Evolutionary conservation across 2,113 vertebrate species (phyloP).

Genomic region (Catharus bicknelli): DNA sequence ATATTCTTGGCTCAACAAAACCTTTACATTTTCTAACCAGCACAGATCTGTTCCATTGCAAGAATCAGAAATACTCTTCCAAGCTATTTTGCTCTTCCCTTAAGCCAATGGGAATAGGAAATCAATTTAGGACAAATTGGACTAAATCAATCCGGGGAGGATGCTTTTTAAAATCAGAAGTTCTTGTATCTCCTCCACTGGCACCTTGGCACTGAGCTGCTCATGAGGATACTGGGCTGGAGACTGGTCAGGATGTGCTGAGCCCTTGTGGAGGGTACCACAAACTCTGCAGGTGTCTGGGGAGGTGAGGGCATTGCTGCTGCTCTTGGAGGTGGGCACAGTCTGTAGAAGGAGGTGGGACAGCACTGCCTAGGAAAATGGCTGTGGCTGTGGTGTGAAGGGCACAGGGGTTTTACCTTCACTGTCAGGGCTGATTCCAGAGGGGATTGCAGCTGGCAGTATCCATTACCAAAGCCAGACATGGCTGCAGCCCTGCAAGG

Average conservation of each 20-base stretch:
- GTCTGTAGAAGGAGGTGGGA: not conserved
- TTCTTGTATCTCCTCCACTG: not conserved
- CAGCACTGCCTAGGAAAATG: not conserved
- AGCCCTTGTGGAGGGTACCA: not conserved
- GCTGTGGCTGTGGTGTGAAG: too few relatives aligned
- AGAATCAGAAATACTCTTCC: not conserved
- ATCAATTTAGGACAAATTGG: not conserved
- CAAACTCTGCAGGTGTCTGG: not conserved
- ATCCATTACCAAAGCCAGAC: too few relatives aligned
- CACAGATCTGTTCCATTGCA: not conserved
- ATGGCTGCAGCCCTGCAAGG: too few relatives aligned
- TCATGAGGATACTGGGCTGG: fast-evolving
- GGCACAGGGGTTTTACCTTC: too few relatives aligned
- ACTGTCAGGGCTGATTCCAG: too few relatives aligned
- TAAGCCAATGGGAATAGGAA: not conserved
- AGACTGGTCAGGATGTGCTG: not conserved
- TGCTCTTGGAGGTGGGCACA: not conserved
- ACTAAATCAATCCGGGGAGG: not conserved
- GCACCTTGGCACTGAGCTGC: not conserved
- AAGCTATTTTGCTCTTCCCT: not conserved
- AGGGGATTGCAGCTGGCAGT: too few relatives aligned
- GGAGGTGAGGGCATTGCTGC: not conserved
- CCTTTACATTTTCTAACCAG: not conserved
- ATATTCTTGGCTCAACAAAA: not conserved
- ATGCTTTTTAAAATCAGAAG: not conserved